Evolutionary conservation across 2,797 vertebrate species (phyloP), one percentile per base, ranked within the genome.

Genomic region (Lepus townsendii): DNA sequence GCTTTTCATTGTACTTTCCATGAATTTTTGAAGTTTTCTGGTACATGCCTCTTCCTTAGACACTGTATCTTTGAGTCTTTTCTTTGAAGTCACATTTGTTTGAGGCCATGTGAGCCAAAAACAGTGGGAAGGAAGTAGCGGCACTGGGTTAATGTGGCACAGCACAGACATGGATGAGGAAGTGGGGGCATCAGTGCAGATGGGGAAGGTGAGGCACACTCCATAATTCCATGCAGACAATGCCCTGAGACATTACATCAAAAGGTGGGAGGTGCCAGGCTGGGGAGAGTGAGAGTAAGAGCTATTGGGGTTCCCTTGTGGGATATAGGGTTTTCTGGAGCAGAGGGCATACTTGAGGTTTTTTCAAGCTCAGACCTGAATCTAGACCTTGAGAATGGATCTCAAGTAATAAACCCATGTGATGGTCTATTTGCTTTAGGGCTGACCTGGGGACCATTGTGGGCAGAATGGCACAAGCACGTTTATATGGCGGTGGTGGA

Each of bases 301-400:
- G 52, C 16, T 16, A 0, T 1, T 1, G 4, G 54, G 14, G 13
- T 60, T 32, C 32, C 14, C 11, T 5, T n/a, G 22, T 54, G 13
- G 12, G 26, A 50, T 68, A 35, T 16, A 72, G 65, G n/a, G 30
- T 77, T 68, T 92, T 73, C 32, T 26, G 2, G 9, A 22, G n/a
- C 1, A 57, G 17, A 85, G 52, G 17, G 1, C 6, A 7, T 47
- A 47, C 42, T 24, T 84, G 42, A 76, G 1, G 6, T 6, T 89
- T 77, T 88, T 9, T 26, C 83, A 32, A 86, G 32, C 54, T 65
- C 7, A 77, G 35, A 54, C 30, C 0, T 2, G 6, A 19, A 26
- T 85, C 30, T 69, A 42, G 52, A 24, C 20, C 52, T 85, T 60
- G 35, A 85, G 79, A 68, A 85, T 57, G 3, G 12, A n/a, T 68